Evolutionary conservation across 1,140 invertebrate genomes (phyloP).

Genomic region (Zophobas morio): DNA sequence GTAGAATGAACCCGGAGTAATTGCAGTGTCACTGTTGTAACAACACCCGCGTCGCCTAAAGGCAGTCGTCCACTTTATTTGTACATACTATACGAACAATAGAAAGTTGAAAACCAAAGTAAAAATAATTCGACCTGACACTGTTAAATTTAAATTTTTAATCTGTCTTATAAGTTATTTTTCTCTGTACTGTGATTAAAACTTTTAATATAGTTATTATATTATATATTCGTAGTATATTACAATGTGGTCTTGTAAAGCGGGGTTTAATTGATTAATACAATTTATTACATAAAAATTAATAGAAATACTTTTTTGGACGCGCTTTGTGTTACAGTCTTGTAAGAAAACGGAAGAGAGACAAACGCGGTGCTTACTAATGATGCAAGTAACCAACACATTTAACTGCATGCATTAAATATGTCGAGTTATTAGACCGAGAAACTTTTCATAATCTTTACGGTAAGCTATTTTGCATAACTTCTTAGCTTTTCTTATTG

Average conservation of each 20-base stretch:
- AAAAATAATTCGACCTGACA: too few relatives aligned
- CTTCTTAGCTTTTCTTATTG: conserved; percentile 35
- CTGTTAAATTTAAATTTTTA: too few relatives aligned
- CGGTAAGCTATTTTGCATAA: conserved; percentile 30
- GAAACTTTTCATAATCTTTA: conserved; percentile 45
- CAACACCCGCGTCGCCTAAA: conserved; percentile 36
- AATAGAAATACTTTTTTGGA: too few relatives aligned
- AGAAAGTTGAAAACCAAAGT: conserved; percentile 6
- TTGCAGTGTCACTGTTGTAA: conserved; percentile 39
- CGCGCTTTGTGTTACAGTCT: too few relatives aligned
- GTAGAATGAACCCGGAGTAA: conserved; percentile 16
- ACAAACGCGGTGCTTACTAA: background rate
- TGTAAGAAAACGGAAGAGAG: too few relatives aligned
- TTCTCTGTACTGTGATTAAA: too few relatives aligned
- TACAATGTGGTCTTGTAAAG: too few relatives aligned
- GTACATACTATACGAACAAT: conserved; percentile 27
- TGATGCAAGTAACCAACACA: conserved; percentile 17
- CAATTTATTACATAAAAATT: too few relatives aligned
- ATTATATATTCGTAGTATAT: too few relatives aligned
- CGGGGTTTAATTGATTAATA: too few relatives aligned
- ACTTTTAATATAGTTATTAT: too few relatives aligned
- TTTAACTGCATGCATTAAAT: conserved; percentile 35
- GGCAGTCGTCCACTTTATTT: conserved; percentile 25
- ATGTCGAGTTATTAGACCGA: conserved; percentile 44
- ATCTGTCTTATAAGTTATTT: too few relatives aligned